phyloP scores from a whole-genome alignment of 2,888 invertebrate species.

The Acronicta alni region DNA sequence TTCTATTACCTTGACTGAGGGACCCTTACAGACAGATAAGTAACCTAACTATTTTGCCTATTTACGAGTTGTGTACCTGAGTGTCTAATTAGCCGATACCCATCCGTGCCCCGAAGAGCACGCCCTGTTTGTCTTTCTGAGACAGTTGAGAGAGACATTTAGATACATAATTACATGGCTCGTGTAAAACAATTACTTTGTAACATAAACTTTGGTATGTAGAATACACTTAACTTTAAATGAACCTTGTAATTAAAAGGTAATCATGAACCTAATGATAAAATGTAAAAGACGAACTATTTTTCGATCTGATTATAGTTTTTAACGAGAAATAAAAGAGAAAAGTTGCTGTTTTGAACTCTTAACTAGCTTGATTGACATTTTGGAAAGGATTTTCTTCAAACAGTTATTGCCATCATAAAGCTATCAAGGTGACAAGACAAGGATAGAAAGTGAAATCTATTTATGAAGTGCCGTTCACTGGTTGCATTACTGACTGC shows the following conservation, averaged over 20 bases:
- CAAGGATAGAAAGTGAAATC: slow-evolving; percentile 85
- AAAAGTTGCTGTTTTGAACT: too few relatives aligned
- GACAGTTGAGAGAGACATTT: too few relatives aligned
- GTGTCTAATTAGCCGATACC: not conserved
- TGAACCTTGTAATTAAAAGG: slow-evolving; percentile 7
- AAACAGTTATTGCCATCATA: slow-evolving; percentile 34
- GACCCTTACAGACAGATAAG: not conserved
- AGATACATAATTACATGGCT: not conserved
- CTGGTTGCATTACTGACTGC: slow-evolving; percentile 67
- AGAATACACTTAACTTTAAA: slow-evolving; percentile 8
- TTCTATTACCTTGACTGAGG: slow-evolving; percentile 28
- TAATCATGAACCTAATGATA: not conserved
- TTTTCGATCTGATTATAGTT: not conserved
- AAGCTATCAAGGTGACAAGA: slow-evolving; percentile 72
- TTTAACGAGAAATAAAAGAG: slow-evolving; percentile 6
- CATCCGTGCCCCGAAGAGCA: too few relatives aligned
- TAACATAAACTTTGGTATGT: slow-evolving; percentile 3
- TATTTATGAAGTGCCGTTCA: slow-evolving; percentile 77
- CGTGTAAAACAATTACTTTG: not conserved
- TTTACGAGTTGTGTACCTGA: not conserved
- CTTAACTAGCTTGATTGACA: slow-evolving; percentile 9
- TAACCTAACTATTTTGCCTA: not conserved
- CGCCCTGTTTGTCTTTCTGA: too few relatives aligned
- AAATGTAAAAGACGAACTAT: too few relatives aligned
- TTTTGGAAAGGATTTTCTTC: slow-evolving; percentile 27